These are phyloP conservation scores for Polypterus senegalus DNA, from an alignment of 2,113 vertebrate genomes.

Conservation along the genomic window DNA sequence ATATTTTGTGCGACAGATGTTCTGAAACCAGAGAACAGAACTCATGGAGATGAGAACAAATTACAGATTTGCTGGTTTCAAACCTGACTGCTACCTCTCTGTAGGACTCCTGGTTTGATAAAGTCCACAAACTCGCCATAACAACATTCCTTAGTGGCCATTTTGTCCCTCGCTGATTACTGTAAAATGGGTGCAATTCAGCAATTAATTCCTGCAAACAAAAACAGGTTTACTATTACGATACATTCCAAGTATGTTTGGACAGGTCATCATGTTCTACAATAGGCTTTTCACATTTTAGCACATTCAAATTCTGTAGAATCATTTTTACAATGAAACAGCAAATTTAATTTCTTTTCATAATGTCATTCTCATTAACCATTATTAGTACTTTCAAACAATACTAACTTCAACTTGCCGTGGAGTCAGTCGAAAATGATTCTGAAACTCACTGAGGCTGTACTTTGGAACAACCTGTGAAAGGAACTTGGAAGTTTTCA, in stretches of 20 bases:
- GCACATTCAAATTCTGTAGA: too few relatives aligned
- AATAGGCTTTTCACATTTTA: too few relatives aligned
- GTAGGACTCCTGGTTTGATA: background rate
- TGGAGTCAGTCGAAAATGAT: conserved; percentile 20
- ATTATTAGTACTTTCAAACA: too few relatives aligned
- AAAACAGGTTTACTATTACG: too few relatives aligned
- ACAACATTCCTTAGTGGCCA: background rate
- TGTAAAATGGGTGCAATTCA: background rate
- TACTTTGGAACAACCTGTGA: background rate
- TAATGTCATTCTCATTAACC: too few relatives aligned
- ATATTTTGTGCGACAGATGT: background rate
- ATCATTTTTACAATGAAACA: too few relatives aligned
- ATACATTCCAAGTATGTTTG: too few relatives aligned
- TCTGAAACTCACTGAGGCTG: conserved; percentile 21
- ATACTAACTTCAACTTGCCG: conserved; percentile 19
- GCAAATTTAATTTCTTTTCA: too few relatives aligned
- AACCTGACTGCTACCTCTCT: background rate
- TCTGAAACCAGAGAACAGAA: background rate
- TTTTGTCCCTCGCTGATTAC: background rate
- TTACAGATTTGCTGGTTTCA: background rate
- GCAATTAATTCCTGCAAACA: background rate
- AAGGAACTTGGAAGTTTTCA: too few relatives aligned
- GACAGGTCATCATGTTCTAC: too few relatives aligned
- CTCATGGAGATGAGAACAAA: background rate
- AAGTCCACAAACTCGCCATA: background rate